These are phyloP conservation scores for Stenolophus ochropezus DNA, from an alignment of 2,888 invertebrate species.

Conservation along the genomic window DNA sequence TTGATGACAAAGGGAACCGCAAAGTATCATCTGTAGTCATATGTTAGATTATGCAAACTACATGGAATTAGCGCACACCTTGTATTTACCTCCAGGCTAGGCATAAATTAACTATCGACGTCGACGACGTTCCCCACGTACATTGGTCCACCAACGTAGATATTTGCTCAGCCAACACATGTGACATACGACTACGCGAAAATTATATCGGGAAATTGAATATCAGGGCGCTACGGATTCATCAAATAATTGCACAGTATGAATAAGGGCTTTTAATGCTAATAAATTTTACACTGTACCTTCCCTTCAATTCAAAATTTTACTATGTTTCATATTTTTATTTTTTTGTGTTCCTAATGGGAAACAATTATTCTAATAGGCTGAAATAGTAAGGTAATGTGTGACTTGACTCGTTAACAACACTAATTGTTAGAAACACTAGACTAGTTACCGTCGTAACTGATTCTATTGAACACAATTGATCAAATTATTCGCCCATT, in stretches of 20 bases:
- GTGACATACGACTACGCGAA: not conserved
- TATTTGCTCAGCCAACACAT: not conserved
- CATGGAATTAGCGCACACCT: constrained; percentile 5
- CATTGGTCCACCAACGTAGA: not conserved
- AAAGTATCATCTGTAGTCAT: too few species aligned
- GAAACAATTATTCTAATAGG: too few species aligned
- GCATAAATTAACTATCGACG: constrained; percentile 26
- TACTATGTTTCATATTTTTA: too few species aligned
- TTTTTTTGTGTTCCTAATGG: too few species aligned
- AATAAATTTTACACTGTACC: not conserved
- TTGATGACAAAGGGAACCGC: too few species aligned
- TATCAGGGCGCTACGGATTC: not conserved
- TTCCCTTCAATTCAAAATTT: too few species aligned
- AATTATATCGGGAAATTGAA: not conserved
- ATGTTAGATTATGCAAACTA: constrained; percentile 20
- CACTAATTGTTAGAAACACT: too few species aligned
- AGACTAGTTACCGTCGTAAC: too few species aligned
- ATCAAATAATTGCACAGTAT: not conserved
- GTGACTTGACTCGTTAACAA: too few species aligned
- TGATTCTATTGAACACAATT: too few species aligned
- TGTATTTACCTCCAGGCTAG: not conserved
- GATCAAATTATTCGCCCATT: too few species aligned
- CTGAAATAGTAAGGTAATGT: too few species aligned
- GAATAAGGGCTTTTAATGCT: not conserved
- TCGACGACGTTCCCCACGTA: not conserved